Evolutionary conservation across 35 echinoderm and acorn worm species (phyloP).

Genomic region (Anneissia japonica): DNA sequence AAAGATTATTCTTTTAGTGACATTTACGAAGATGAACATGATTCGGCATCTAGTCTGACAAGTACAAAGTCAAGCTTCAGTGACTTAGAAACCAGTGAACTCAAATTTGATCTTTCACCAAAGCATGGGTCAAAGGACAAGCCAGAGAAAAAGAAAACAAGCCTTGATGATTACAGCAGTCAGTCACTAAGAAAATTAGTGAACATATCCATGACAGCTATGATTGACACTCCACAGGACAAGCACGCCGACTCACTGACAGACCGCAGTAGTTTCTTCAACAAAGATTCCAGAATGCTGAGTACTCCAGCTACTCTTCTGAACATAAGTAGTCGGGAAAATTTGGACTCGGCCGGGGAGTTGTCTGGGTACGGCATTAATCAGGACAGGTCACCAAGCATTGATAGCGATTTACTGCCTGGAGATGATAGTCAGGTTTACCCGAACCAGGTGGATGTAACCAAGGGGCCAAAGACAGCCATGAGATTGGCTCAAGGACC

Average conservation of each 20-base stretch:
- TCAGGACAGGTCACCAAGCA: neutral
- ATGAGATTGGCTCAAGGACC: neutral
- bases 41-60: conserved; percentile 18
- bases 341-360: conserved; percentile 74
- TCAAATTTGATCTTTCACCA: conserved; percentile 41
- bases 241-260: conserved; percentile 50
- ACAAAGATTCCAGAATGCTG: conserved; percentile 35
- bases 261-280: conserved; percentile 30
- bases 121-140: conserved; percentile 25
- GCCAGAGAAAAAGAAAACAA: neutral
- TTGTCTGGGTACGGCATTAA: neutral
- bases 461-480: conserved; percentile 14
- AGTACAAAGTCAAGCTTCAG: neutral
- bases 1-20: neutral
- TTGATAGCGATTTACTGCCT: conserved; percentile 74
- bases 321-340: conserved; percentile 74
- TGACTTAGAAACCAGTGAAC: conserved; percentile 47
- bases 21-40: conserved; percentile 1
- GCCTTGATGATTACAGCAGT: conserved; percentile 37
- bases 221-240: conserved; percentile 69
- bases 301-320: conserved; percentile 55
- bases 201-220: conserved; percentile 64
- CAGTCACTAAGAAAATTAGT: conserved; percentile 47
- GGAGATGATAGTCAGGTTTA: conserved; percentile 79
- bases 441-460: conserved; percentile 59